Evolutionary conservation across 2,797 vertebrate genomes (phyloP).

Genomic region (Anabacerthia variegaticeps): DNA sequence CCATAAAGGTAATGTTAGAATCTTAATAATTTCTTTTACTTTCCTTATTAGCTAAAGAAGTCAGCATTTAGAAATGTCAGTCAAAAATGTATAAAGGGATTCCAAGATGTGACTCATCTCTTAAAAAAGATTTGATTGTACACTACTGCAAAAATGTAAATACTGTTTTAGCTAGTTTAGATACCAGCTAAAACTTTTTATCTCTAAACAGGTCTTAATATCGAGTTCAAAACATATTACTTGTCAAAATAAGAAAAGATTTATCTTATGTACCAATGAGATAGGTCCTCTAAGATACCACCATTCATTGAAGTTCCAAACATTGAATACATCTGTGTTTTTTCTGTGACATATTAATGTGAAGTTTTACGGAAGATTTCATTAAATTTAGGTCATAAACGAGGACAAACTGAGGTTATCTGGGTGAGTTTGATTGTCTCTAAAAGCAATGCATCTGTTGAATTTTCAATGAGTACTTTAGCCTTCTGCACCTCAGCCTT

Average conservation of each 20-base stretch:
- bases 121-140: neutral
- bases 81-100: neutral
- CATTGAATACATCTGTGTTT: neutral
- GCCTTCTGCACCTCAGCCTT: neutral
- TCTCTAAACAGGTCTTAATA: neutral
- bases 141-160: neutral
- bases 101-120: neutral
- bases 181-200: neutral
- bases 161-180: neutral
- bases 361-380: neutral
- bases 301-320: neutral
- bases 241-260: neutral
- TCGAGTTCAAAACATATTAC: neutral
- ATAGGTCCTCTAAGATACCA: neutral
- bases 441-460: neutral
- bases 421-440: neutral
- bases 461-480: slow-evolving; percentile 22
- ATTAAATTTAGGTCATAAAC: neutral
- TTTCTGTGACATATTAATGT: neutral
- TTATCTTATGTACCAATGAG: neutral
- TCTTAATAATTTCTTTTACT: neutral
- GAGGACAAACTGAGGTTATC: neutral
- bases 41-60: neutral
- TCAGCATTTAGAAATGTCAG: neutral
- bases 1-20: neutral